Percentiles rank a stretch among this genome's conserved stretches.
Conservation (phyloP, 2,888 invertebrate species). For the Boloria euphrosyne region DNA sequence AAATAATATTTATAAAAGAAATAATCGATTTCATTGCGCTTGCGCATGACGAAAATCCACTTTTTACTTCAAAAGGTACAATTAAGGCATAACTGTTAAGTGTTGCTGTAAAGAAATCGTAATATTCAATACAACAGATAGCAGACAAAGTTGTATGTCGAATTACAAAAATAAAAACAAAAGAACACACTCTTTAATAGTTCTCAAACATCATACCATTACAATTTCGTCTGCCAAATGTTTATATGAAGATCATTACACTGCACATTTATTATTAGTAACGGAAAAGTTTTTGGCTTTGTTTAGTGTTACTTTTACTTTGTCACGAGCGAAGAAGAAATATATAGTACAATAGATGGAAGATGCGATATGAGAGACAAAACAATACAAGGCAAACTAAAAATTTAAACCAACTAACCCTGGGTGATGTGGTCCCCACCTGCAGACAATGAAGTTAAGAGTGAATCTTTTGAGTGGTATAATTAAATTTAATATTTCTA, state of each 20-base stretch:
- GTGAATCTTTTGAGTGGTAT: constrained; percentile 6
- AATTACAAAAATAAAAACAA: not conserved
- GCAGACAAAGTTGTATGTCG: not conserved
- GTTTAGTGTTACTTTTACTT: constrained; percentile 11
- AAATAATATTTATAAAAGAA: too few relatives aligned
- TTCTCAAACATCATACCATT: not conserved
- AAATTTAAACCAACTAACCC: constrained; percentile 18
- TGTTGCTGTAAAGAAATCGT: constrained; percentile 5
- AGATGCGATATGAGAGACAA: constrained; percentile 3
- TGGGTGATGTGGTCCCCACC: constrained; percentile 22
- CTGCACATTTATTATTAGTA: constrained; percentile 19
- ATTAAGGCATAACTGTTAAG: constrained; percentile 16
- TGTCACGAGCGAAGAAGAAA: constrained; percentile 11
- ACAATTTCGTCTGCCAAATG: constrained; percentile 11
- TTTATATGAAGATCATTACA: constrained; percentile 7
- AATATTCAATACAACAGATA: not conserved
- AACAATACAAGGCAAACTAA: constrained; percentile 15
- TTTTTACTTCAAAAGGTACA: not conserved
- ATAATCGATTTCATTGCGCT: too few relatives aligned
- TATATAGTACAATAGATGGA: not conserved
- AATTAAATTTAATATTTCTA: not conserved
- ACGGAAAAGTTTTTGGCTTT: constrained; percentile 18
- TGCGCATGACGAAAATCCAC: not conserved
- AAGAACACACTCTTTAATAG: not conserved
- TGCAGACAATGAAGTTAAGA: constrained; percentile 14